phyloP scores from a whole-genome alignment of 2,888 invertebrate genomes.

The Metopia argyrocephala region DNA sequence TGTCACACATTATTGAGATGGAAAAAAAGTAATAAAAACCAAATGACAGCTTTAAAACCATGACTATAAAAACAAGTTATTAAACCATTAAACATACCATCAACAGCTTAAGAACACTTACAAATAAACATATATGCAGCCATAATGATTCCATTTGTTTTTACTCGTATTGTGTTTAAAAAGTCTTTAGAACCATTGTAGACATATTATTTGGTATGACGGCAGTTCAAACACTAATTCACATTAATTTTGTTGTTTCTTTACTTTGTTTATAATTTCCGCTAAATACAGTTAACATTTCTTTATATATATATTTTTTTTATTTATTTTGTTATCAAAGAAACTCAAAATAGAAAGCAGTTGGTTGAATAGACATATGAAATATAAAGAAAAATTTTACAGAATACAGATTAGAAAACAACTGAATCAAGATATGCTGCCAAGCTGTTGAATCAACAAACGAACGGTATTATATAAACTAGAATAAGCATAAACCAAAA shows the following conservation, averaged over 20 bases:
- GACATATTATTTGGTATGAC: no score
- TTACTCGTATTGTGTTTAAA: background rate
- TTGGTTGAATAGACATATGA: background rate
- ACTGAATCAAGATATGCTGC: slow-evolving; percentile 11
- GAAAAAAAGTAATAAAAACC: slow-evolving; percentile 19
- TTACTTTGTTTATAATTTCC: slow-evolving; percentile 51
- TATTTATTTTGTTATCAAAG: background rate
- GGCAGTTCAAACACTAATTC: background rate
- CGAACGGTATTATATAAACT: slow-evolving; percentile 60
- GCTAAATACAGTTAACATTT: slow-evolving; percentile 59
- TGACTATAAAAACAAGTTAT: background rate
- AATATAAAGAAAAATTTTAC: background rate
- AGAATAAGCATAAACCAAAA: slow-evolving; percentile 20
- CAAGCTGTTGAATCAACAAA: slow-evolving; percentile 44
- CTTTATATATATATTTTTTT: no score
- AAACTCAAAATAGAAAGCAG: background rate
- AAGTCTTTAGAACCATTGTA: background rate
- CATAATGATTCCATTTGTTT: background rate
- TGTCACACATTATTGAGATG: slow-evolving; percentile 67
- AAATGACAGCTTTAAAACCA: background rate
- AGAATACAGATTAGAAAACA: background rate
- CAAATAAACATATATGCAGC: background rate
- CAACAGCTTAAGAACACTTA: background rate
- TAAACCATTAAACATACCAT: background rate
- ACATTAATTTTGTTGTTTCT: background rate